A percentile compares a stretch with the other conserved stretches of the same genome.
phyloP scores from a whole-genome alignment of 2,113 vertebrate species.

The Periophthalmodon schlosseri region DNA sequence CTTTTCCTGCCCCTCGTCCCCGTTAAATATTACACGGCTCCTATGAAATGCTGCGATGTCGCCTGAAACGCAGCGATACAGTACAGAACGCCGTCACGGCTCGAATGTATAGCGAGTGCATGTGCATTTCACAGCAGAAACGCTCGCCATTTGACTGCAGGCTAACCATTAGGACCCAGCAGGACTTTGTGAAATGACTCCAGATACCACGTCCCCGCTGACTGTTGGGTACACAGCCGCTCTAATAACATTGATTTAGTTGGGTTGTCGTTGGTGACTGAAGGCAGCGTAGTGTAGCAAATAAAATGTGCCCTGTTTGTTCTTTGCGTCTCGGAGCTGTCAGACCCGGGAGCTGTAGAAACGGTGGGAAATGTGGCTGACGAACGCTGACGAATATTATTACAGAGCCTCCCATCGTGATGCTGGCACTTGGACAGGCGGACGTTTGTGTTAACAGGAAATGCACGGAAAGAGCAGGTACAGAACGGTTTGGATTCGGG shows the following conservation, averaged over 20 bases:
- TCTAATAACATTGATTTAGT: conserved; percentile 34
- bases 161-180: conserved; percentile 40
- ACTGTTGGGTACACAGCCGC: conserved; percentile 7
- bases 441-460: too few species aligned
- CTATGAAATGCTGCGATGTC: too few species aligned
- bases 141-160: conserved; percentile 26
- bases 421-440: not conserved
- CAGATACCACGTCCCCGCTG: conserved; percentile 42
- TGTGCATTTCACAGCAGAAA: not conserved
- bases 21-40: too few species aligned
- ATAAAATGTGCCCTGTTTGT: conserved; percentile 13
- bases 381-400: conserved; percentile 6
- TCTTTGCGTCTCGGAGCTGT: conserved; percentile 31
- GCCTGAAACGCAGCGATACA: too few species aligned
- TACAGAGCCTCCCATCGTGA: not conserved
- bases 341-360: conserved; percentile 25
- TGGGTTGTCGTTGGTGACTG: conserved; percentile 14
- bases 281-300: conserved; percentile 13
- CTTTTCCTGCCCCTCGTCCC: too few species aligned
- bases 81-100: not conserved
- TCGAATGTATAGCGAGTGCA: not conserved
- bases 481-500: not conserved
- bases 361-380: conserved; percentile 13
- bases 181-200: conserved; percentile 46
- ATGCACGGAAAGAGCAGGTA: not conserved